Evolutionary conservation across 2,113 vertebrate genomes (phyloP).

Genomic region (Trogon melanurus): DNA sequence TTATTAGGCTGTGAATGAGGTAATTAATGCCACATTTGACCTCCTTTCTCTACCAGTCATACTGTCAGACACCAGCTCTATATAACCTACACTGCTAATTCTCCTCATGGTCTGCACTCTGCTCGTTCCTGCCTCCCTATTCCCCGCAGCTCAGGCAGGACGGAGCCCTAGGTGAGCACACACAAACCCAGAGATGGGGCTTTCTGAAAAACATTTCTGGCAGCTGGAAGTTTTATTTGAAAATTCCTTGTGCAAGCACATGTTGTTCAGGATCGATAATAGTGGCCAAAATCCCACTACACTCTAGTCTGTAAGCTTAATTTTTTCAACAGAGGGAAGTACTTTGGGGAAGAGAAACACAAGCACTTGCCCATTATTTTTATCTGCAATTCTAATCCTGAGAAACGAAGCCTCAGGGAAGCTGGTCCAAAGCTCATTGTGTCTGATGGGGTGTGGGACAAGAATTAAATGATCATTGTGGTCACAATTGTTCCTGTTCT

Average conservation of each 20-base stretch:
- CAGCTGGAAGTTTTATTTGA: not conserved
- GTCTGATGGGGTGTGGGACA: not conserved
- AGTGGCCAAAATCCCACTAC: not conserved
- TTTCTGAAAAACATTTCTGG: not conserved
- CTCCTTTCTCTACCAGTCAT: not conserved
- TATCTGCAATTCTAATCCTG: not conserved
- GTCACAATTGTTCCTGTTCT: not conserved
- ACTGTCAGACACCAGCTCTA: not conserved
- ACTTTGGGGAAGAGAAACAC: not conserved
- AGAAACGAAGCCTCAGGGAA: not conserved
- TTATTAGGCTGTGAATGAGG: not conserved
- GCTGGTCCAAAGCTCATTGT: not conserved
- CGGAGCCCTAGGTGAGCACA: not conserved
- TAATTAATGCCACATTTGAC: not conserved
- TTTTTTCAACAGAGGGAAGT: not conserved
- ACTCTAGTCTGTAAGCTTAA: not conserved
- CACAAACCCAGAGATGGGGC: not conserved
- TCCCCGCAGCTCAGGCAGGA: rapidly evolving
- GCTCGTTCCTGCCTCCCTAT: not conserved
- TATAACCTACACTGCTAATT: not conserved
- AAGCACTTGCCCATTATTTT: not conserved
- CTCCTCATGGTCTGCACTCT: not conserved
- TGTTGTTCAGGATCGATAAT: not conserved
- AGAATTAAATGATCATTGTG: not conserved
- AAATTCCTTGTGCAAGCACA: not conserved